Evolutionary conservation across 1,140 invertebrate species (phyloP), one percentile per base, ranked within the genome.

Genomic region (Cecropterus lyciades): DNA sequence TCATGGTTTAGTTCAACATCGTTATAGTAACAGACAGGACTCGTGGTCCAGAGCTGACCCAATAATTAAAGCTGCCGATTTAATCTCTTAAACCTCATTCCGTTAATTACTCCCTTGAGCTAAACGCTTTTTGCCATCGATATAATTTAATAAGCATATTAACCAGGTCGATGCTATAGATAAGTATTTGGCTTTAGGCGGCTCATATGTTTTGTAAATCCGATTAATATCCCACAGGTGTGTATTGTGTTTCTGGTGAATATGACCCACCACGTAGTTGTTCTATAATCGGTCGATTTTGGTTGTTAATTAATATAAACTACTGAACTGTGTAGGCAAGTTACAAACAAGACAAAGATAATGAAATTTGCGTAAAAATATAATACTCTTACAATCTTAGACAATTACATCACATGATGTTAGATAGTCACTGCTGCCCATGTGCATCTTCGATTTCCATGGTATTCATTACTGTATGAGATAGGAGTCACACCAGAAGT

Each of bases 51-150:
- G 20, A 48, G 56, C 75, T 72, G 70, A 84, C 67, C 77, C 80
- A 87, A 87, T 85, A 87, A 90, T 90, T 90, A 89, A 75, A 73
- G 69, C 51, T 77, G 70, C 75, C 85, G 89, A 90, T 91, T 89
- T 85, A 85, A 90, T 85, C 77, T 79, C 63, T 87, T 91, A 89
- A 89, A 79, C 72, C 71, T 84, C 84, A 86, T 86, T 89, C 81
- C 72, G 78, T 82, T 91, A 91, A 91, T 91, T 91, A 91, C 89
- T 91, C 89, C 87, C 89, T 91, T 88, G 87, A 91, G 87, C 89
- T 85, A 90, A 84, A 89, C 71, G 78, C 68, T 83, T 89, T 87
- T 88, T 87, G 85, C 89, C 77, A 83, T 87, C 85, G 80, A 88
- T 77, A 84, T 87, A 85, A 89, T 84, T 87, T 91, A 90, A 91